A percentile compares a stretch with the other conserved stretches of the same genome.
phyloP scores from a whole-genome alignment of 2,113 vertebrate species.

The Desmodus rotundus region DNA sequence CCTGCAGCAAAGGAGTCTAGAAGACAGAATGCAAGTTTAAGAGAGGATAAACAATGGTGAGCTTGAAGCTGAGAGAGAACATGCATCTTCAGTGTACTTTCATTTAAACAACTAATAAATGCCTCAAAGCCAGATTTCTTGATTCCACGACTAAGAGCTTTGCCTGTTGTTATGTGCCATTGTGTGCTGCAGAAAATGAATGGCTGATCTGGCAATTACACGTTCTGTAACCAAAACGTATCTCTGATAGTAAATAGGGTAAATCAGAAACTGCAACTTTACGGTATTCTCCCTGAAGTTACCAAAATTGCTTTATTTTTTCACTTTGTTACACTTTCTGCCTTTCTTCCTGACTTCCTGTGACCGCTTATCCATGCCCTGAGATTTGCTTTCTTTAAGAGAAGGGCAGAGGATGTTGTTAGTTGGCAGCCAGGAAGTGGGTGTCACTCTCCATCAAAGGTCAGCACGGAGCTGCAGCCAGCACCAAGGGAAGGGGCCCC shows the following conservation, averaged over 20 bases:
- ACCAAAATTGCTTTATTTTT: not conserved
- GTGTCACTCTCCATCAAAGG: conserved; percentile 42
- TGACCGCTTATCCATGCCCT: not conserved
- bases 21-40: not conserved
- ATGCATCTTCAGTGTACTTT: not conserved
- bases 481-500: conserved; percentile 38
- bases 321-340: not conserved
- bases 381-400: conserved; percentile 57
- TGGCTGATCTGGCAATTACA: not conserved
- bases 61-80: not conserved
- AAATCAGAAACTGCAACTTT: not conserved
- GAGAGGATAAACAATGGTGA: not conserved
- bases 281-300: not conserved
- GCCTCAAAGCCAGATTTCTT: not conserved
- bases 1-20: not conserved
- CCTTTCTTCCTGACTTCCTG: conserved; percentile 18
- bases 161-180: not conserved
- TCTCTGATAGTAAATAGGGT: not conserved
- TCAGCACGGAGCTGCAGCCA: not conserved
- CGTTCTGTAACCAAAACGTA: not conserved
- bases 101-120: not conserved
- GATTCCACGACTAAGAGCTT: not conserved
- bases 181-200: not conserved
- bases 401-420: conserved; percentile 40
- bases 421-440: conserved; percentile 55